Evolutionary conservation across 2,888 invertebrate species (phyloP).

Genomic region (Gasteruption jaculator): DNA sequence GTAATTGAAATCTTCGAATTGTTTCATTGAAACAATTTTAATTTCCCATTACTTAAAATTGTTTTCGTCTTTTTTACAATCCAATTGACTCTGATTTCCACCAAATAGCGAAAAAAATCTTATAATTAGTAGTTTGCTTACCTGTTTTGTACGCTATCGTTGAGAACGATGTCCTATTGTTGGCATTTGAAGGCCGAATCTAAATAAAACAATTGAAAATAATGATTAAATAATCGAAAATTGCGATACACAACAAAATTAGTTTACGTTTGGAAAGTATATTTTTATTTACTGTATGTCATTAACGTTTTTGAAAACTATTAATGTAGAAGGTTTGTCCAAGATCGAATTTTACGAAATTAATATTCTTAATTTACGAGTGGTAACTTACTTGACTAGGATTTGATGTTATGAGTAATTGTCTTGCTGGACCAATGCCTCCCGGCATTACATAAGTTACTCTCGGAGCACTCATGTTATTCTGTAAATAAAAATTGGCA

Average conservation of each 20-base stretch:
- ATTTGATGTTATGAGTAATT: slow-evolving; percentile 40
- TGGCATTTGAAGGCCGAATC: slow-evolving; percentile 34
- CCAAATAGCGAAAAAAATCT: background rate
- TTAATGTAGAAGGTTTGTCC: background rate
- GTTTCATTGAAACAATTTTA: too few relatives aligned
- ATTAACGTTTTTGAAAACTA: background rate
- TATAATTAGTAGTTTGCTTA: slow-evolving; percentile 20
- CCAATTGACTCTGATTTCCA: too few relatives aligned
- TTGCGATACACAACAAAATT: slow-evolving; percentile 2
- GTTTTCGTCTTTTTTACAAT: too few relatives aligned
- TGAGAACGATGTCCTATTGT: slow-evolving; percentile 29
- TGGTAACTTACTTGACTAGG: slow-evolving; percentile 34
- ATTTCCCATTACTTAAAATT: too few relatives aligned
- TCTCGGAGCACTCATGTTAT: slow-evolving; percentile 41
- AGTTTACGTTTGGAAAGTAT: too few relatives aligned
- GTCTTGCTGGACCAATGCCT: slow-evolving; percentile 35
- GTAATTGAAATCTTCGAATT: too few relatives aligned
- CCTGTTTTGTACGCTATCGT: slow-evolving; percentile 38
- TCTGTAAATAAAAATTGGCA: slow-evolving; percentile 34
- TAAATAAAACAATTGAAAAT: slow-evolving; percentile 20
- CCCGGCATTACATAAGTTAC: slow-evolving; percentile 46
- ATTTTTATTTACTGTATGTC: too few relatives aligned
- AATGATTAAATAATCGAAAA: slow-evolving; percentile 7
- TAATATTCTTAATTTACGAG: background rate
- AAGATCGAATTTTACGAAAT: background rate